Evolutionary conservation across 2,113 vertebrate genomes (phyloP), one percentile per base, ranked within the genome.

Genomic region (Machaerirhynchus nigripectus): DNA sequence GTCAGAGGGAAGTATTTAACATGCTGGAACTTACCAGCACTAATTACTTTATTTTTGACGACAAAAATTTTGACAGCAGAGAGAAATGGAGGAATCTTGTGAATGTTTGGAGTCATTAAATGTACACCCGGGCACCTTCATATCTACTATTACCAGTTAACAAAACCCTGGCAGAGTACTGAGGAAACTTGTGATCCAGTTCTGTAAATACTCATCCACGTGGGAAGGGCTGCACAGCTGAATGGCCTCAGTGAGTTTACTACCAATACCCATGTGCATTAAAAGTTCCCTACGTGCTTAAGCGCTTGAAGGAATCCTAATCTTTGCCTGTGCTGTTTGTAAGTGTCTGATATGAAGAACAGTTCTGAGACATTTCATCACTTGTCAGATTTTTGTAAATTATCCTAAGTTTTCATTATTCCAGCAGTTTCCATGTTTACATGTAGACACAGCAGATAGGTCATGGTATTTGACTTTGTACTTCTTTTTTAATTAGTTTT

Each of bases 401-500:
- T 94, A 96, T 85, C 84, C 85, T 46, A 90, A 53, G 78, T 96
- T 96, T 93, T 95, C 95, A 95, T 97, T 97, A 96, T 94, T 96
- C 86, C 70, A 82, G 84, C 82, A 84, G 93, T 96, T 96, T 95
- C 87, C 82, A 60, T 97, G 96, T 97, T 98, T 97, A 96, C 90
- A 87, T 81, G 80, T 83, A 83, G 78, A 91, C 39, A 80, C 91
- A 93, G 67, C 88, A 93, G 44, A 35, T 85, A 96, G 96, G 94
- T 95, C 95, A 96, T 18, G 74, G 87, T 92, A 96, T 97, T 98
- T 97, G 96, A 97, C 95, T 97, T 95, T 91, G 65, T 73, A 84
- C 96, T 97, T 96, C 95, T 96, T 96, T 97, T 97, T 97, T 96
- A 97, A 97, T 98, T 97, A 97, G 91, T 96, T 97, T 97, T 97